Percentiles rank a stretch among this genome's conserved stretches.
These are phyloP conservation scores for Pseudotriccus pelzelni DNA, from an alignment of 2,797 vertebrate species.

Conservation along the genomic window DNA sequence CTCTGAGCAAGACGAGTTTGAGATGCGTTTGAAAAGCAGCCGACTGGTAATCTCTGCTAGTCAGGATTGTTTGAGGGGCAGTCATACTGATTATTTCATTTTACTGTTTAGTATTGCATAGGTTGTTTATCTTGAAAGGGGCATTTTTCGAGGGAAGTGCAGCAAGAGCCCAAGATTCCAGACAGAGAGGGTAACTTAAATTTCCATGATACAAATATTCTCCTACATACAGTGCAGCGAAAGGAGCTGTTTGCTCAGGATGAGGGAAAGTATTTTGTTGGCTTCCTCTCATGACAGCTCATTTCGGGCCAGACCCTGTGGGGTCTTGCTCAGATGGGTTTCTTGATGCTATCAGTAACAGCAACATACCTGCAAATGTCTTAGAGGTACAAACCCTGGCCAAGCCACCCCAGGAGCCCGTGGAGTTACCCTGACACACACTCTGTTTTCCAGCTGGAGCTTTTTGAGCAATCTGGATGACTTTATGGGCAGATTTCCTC, in stretches of 20 bases:
- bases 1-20: not conserved
- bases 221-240: not conserved
- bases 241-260: not conserved
- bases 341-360: not conserved
- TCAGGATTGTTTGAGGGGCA: not conserved
- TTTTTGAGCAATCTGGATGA: not conserved
- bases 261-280: not conserved
- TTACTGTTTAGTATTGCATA: not conserved
- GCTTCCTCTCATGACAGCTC: not conserved
- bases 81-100: not conserved
- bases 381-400: not conserved
- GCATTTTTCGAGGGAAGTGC: not conserved
- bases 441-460: not conserved
- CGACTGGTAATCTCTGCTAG: not conserved
- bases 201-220: not conserved
- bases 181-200: not conserved
- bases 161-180: not conserved
- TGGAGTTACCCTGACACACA: not conserved
- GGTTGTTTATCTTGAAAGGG: not conserved
- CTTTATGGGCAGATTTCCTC: not conserved
- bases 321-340: not conserved
- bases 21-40: not conserved
- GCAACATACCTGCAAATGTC: not conserved
- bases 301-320: not conserved
- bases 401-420: not conserved